phyloP scores from a whole-genome alignment of 2,888 invertebrate species.

The Microdon myrmicae region DNA sequence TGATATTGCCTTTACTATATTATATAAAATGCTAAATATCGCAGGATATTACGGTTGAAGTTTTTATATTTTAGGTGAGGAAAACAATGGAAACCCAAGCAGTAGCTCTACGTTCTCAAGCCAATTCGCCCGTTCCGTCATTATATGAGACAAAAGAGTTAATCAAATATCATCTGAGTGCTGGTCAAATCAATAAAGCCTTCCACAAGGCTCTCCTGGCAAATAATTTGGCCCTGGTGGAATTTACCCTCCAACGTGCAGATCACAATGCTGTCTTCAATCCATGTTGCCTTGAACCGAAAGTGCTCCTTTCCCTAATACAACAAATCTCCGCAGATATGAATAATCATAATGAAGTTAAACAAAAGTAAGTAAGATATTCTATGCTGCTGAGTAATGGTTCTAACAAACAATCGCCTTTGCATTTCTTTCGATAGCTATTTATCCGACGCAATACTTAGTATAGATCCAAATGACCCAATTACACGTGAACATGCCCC shows the following conservation, averaged over 20 bases:
- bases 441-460: slow-evolving; percentile 86
- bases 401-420: background rate
- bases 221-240: slow-evolving; percentile 86
- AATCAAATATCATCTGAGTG: slow-evolving; percentile 74
- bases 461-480: slow-evolving; percentile 79
- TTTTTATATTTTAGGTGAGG: slow-evolving; percentile 57
- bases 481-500: slow-evolving; percentile 87
- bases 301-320: slow-evolving; percentile 89
- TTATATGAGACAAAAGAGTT: slow-evolving; percentile 73
- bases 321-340: slow-evolving; percentile 94
- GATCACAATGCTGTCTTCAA: slow-evolving; percentile 83
- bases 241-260: slow-evolving; percentile 86
- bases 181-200: slow-evolving; percentile 85
- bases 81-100: slow-evolving; percentile 72
- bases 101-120: slow-evolving; percentile 74
- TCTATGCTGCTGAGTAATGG: background rate
- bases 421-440: slow-evolving; percentile 74
- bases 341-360: slow-evolving; percentile 82
- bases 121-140: slow-evolving; percentile 79
- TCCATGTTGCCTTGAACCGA: slow-evolving; percentile 81
- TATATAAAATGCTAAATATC: no score
- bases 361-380: slow-evolving; percentile 73
- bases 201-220: slow-evolving; percentile 91
- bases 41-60: no score
- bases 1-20: no score